phyloP scores from a whole-genome alignment of 2,113 vertebrate genomes.

The Saguinus imperator region DNA sequence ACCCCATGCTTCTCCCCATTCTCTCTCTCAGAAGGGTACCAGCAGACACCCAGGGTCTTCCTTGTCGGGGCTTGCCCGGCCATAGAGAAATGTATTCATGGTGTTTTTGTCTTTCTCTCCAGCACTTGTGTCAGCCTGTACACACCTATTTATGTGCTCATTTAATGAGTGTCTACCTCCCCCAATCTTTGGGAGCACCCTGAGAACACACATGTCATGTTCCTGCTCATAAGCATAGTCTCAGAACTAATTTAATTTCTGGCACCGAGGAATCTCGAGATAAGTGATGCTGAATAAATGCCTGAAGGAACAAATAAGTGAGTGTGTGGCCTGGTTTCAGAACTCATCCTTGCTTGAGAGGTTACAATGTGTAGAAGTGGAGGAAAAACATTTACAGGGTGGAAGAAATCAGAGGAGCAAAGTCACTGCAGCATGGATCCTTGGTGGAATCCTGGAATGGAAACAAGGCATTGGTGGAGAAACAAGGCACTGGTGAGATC shows the following conservation, averaged over 20 bases:
- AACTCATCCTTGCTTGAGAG: not conserved
- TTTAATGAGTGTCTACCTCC: not conserved
- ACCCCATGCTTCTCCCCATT: not conserved
- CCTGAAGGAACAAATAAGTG: not conserved
- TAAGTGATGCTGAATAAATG: not conserved
- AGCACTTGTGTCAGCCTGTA: not conserved
- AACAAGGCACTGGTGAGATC: not conserved
- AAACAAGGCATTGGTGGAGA: not conserved
- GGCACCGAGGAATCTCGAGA: not conserved
- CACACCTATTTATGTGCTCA: too few species aligned
- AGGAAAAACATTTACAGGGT: not conserved
- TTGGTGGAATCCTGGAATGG: not conserved
- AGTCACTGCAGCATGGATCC: not conserved
- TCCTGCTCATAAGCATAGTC: not conserved
- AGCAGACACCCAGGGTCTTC: not conserved
- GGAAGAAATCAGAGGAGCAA: not conserved
- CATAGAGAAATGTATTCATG: too few species aligned
- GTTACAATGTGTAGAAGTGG: not conserved
- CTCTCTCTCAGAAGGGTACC: not conserved
- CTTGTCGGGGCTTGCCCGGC: not conserved
- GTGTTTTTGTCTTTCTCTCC: not conserved
- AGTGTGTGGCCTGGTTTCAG: not conserved
- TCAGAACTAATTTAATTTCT: not conserved
- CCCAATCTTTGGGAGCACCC: too few species aligned
- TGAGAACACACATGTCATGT: too few species aligned